A percentile compares a stretch with the other conserved stretches of the same genome.
Conservation (phyloP, 2,113 vertebrate genomes). For the Mirza zaza region DNA sequence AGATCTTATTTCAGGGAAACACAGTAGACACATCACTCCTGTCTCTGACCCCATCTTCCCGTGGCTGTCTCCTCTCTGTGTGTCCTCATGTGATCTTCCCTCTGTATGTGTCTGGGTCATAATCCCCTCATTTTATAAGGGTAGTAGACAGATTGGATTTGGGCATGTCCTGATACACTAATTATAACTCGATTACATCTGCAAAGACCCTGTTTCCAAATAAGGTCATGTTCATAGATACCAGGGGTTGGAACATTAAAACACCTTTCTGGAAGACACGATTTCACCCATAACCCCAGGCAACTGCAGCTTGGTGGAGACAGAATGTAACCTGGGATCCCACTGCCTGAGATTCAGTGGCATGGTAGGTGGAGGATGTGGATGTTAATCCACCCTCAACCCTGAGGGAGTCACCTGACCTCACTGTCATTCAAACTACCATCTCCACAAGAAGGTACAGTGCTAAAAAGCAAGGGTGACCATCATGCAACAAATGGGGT, state of each 20-base stretch:
- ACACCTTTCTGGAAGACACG: too few species aligned
- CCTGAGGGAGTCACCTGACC: fast-evolving
- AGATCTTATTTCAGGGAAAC: too few species aligned
- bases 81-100: neutral
- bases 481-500: fast-evolving
- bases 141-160: fast-evolving
- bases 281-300: fast-evolving
- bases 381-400: too few species aligned
- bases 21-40: fast-evolving
- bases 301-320: fast-evolving
- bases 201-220: neutral
- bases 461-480: neutral
- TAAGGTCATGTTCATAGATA: neutral
- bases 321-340: fast-evolving
- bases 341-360: fast-evolving
- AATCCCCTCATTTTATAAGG: neutral
- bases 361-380: fast-evolving
- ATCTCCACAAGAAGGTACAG: neutral
- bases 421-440: fast-evolving
- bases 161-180: neutral
- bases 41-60: neutral
- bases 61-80: neutral
- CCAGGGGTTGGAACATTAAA: neutral
- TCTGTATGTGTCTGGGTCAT: neutral
- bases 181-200: too few species aligned